Percentiles rank a stretch among this genome's conserved stretches.
These are phyloP conservation scores for Aphodius sticticus DNA, from an alignment of 2,888 invertebrate genomes.

Conservation along the genomic window DNA sequence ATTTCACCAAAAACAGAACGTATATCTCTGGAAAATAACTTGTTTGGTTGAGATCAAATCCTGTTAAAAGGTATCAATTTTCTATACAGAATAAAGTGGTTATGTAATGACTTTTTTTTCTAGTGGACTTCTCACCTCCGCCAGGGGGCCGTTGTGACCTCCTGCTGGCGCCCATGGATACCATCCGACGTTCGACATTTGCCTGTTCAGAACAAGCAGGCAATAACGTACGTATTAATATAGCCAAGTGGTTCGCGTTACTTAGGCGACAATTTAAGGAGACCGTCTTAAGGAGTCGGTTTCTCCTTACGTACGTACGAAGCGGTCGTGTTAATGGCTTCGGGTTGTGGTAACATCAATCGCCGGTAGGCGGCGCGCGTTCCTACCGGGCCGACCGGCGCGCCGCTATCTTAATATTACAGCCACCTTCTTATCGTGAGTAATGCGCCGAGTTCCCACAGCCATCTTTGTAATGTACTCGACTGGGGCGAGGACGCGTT, in stretches of 20 bases:
- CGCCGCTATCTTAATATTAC: constrained; percentile 38
- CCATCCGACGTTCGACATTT: neutral
- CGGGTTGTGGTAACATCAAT: constrained; percentile 35
- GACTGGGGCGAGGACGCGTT: constrained; percentile 7
- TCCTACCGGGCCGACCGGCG: constrained; percentile 19
- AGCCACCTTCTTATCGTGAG: constrained; percentile 38
- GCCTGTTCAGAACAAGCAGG: neutral
- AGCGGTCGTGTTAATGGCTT: constrained; percentile 34
- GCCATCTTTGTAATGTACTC: constrained; percentile 29
- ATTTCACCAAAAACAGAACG: no score
- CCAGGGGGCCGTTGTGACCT: no score
- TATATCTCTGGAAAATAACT: no score
- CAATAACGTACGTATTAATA: constrained; percentile 15
- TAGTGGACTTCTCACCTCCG: no score
- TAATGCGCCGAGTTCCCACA: constrained; percentile 35
- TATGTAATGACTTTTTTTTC: no score
- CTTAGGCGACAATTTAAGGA: constrained; percentile 31
- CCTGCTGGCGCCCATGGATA: no score
- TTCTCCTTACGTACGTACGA: neutral
- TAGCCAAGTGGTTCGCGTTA: constrained; percentile 24
- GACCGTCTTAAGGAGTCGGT: constrained; percentile 21
- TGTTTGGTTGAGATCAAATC: no score
- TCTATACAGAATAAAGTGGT: no score
- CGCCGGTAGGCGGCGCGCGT: constrained; percentile 32
- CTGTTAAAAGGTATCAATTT: no score